Conservation (phyloP, 2,113 vertebrate species). For the Heloderma charlesbogerti region DNA sequence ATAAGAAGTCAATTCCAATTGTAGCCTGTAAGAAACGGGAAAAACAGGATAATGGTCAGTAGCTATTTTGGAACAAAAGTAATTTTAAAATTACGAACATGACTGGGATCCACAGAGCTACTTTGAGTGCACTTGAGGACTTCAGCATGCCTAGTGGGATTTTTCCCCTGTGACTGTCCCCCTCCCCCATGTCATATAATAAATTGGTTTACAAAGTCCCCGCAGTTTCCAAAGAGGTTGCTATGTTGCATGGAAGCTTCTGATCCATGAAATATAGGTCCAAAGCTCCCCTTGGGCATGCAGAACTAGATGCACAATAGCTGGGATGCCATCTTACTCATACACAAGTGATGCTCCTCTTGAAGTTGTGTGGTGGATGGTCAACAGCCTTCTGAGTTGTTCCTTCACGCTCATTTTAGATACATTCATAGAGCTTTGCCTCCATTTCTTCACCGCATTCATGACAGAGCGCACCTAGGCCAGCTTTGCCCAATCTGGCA, state of each 20-base stretch:
- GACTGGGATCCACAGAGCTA: too few species aligned
- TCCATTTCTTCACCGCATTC: not conserved
- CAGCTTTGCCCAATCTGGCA: not conserved
- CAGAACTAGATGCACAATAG: not conserved
- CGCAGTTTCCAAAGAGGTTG: not conserved
- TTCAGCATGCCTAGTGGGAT: not conserved
- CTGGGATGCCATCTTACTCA: not conserved
- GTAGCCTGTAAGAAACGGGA: slow-evolving; percentile 80
- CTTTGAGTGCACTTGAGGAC: not conserved
- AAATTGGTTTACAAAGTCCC: not conserved
- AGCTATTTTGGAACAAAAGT: not conserved
- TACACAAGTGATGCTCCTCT: not conserved
- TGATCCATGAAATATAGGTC: not conserved
- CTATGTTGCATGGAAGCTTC: not conserved
- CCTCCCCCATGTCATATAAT: not conserved
- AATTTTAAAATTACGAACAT: not conserved
- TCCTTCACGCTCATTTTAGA: not conserved
- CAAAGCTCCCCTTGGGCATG: not conserved
- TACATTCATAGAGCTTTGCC: not conserved
- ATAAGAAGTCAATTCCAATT: slow-evolving; percentile 95
- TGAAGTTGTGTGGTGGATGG: not conserved
- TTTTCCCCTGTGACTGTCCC: not conserved
- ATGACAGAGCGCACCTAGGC: not conserved
- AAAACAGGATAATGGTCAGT: not conserved
- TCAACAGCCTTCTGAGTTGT: not conserved